These are phyloP conservation scores for Eira barbara DNA, from an alignment of 2,113 vertebrate genomes.

Conservation along the genomic window DNA sequence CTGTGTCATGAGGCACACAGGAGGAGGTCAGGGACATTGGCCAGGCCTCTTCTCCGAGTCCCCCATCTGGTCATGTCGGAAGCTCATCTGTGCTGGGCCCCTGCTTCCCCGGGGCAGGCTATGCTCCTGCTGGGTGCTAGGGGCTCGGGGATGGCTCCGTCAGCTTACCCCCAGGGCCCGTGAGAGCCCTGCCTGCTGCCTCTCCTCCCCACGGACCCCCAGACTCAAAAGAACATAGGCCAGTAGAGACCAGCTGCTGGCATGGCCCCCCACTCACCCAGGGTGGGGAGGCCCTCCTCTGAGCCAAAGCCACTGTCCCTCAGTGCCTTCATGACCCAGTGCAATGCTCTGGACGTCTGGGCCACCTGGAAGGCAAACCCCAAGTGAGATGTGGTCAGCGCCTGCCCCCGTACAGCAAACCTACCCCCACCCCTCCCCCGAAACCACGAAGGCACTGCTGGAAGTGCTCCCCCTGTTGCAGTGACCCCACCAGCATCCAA, in stretches of 20 bases:
- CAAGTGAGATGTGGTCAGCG: fast-evolving
- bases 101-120: fast-evolving
- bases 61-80: not conserved
- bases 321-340: conserved; percentile 90
- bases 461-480: not conserved
- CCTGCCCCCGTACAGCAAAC: fast-evolving
- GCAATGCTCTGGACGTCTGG: conserved; percentile 85
- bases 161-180: not conserved
- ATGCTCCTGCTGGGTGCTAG: fast-evolving
- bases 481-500: not conserved
- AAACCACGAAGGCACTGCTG: fast-evolving
- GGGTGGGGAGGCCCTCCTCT: conserved; percentile 69
- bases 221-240: not conserved
- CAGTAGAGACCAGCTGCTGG: not conserved
- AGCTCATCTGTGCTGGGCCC: fast-evolving
- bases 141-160: fast-evolving
- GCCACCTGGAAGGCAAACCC: conserved; percentile 77
- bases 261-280: conserved; percentile 78
- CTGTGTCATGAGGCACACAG: fast-evolving
- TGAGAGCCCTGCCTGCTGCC: not conserved
- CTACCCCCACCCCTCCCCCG: fast-evolving
- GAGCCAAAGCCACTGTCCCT: conserved; percentile 79
- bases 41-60: not conserved
- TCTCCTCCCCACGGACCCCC: not conserved
- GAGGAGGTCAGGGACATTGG: fast-evolving